Base-by-base conservation (phyloP, 2,888 invertebrate genomes). In the Mythimna loreyi region DNA sequence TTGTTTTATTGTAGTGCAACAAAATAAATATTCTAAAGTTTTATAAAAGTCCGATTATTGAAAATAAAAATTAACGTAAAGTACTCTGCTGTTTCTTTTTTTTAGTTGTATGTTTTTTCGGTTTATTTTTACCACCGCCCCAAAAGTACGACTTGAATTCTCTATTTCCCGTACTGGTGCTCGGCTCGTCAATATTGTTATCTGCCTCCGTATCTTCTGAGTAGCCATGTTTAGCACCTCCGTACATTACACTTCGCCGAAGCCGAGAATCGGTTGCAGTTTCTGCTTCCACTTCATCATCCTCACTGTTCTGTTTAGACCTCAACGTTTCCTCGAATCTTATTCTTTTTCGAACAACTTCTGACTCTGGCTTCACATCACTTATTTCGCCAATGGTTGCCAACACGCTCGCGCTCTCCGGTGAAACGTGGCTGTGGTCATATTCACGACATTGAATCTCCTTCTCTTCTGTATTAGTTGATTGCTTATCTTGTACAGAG, bases 301-400 rank as follows among this genome's bases (percentile, higher is more conserved):
- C 78, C 36, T 77, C 64, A 30, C 58, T 75, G 21, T 65, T 58
- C 57, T 89, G 87, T 70, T 92, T 92, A 23, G 84, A 86, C 4
- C 82, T 72, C n/a, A n/a, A n/a, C n/a, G 79, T 83, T 67, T 92
- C 91, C 25, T 92, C 88, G 82, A 95, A 95, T 56, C 78, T 78
- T 45, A 78, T 58, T 71, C 60, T 75, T 40, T 79, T 78, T 57
- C 23, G 30, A 47, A 71, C 53, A n/a, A 36, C 5, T 4, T 21
- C n/a, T 5, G 33, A 45, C 33, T 66, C 62, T n/a, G 53, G 30
- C 21, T 79, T 79, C 47, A 50, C 67, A 23, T 57, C 45, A 50
- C 13, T 67, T 19, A 47, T 21, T n/a, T 21, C 53, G 2, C 0
- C 36, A 45, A 19, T 16, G 9, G 13, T 25, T 49, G n/a, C 13